Conservation (phyloP, 2,113 vertebrate species). For the Neotoma lepida region DNA sequence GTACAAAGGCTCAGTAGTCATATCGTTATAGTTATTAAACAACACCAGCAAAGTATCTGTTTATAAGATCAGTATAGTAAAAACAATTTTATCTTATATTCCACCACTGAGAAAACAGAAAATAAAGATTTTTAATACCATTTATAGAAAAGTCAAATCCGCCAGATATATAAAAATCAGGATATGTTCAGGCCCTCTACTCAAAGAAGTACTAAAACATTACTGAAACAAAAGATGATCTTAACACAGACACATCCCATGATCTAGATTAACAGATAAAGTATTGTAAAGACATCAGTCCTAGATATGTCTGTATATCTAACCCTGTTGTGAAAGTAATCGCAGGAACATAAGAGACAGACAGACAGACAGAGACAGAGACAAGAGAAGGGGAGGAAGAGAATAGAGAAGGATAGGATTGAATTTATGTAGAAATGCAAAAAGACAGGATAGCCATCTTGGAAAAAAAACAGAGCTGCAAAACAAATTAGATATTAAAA, state of each 20-base stretch:
- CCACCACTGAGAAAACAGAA: background rate
- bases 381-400: background rate
- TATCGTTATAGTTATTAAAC: background rate
- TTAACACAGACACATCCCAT: background rate
- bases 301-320: background rate
- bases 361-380: background rate
- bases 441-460: background rate
- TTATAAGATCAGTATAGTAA: background rate
- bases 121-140: background rate
- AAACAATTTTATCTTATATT: background rate
- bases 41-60: background rate
- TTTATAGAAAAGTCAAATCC: background rate
- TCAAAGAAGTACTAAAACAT: background rate
- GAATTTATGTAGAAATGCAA: background rate
- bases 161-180: background rate
- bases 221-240: background rate
- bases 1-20: background rate
- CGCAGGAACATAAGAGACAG: background rate
- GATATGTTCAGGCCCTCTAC: background rate
- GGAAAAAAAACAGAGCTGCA: background rate
- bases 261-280: background rate
- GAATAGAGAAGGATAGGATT: background rate
- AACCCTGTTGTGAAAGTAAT: background rate
- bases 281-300: background rate
- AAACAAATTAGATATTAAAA: constrained; percentile 8